phyloP scores from a whole-genome alignment of 2,888 invertebrate species.

The Griposia aprilina region DNA sequence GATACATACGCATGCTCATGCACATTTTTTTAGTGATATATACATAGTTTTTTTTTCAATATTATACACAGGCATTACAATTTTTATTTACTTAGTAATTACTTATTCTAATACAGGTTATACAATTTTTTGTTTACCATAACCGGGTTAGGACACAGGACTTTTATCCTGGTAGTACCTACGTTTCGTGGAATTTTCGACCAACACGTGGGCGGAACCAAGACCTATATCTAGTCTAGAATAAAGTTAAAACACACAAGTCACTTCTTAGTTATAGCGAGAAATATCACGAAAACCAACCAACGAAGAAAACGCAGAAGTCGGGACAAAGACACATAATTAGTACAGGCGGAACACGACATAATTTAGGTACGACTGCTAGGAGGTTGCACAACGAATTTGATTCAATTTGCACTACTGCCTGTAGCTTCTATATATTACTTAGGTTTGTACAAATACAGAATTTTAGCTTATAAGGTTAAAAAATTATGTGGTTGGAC shows the following conservation, averaged over 20 bases:
- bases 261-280: slow-evolving; percentile 36
- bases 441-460: slow-evolving; percentile 20
- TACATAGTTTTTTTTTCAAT: too few species aligned
- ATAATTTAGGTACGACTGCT: slow-evolving; percentile 31
- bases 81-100: too few species aligned
- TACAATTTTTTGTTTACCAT: too few species aligned
- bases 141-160: too few species aligned
- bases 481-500: slow-evolving; percentile 9
- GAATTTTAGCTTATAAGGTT: slow-evolving; percentile 17
- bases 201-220: not conserved
- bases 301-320: slow-evolving; percentile 11
- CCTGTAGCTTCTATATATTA: slow-evolving; percentile 30
- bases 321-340: slow-evolving; percentile 33
- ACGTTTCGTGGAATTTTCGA: not conserved
- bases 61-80: too few species aligned
- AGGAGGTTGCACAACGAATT: slow-evolving; percentile 20
- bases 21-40: too few species aligned
- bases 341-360: slow-evolving; percentile 15
- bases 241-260: not conserved
- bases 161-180: not conserved
- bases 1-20: too few species aligned
- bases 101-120: too few species aligned
- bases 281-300: slow-evolving; percentile 27
- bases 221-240: not conserved
- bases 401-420: slow-evolving; percentile 48